Evolutionary conservation across 2,888 invertebrate genomes (phyloP).

Genomic region (Lasiommata megera): DNA sequence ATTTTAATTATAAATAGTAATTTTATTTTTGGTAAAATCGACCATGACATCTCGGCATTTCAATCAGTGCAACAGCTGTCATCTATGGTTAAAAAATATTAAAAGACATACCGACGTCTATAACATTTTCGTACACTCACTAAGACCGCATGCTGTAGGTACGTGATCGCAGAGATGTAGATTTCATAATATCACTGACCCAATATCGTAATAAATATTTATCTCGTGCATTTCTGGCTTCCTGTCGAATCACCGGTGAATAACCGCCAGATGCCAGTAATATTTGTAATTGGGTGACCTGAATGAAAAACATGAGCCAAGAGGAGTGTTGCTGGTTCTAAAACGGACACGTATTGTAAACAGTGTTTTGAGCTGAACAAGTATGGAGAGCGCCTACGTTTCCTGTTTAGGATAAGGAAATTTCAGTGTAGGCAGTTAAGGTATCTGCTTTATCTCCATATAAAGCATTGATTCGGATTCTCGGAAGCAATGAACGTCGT

Average conservation of each 20-base stretch:
- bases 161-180: background rate
- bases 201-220: constrained; percentile 29
- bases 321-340: constrained; percentile 52
- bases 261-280: constrained; percentile 38
- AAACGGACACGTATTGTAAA: constrained; percentile 58
- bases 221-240: constrained; percentile 26
- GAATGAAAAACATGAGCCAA: constrained; percentile 41
- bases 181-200: constrained; percentile 21
- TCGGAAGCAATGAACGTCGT: too few species aligned
- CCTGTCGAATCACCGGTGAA: constrained; percentile 34
- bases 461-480: too few species aligned
- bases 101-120: too few species aligned
- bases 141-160: too few species aligned
- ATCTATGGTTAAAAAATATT: too few species aligned
- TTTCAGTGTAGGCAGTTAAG: background rate
- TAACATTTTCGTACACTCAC: too few species aligned
- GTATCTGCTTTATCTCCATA: too few species aligned
- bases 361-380: constrained; percentile 45
- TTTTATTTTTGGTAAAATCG: too few species aligned
- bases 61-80: too few species aligned
- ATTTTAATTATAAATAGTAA: too few species aligned
- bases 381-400: constrained; percentile 50
- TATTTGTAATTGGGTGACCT: constrained; percentile 40
- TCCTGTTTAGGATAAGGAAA: constrained; percentile 30
- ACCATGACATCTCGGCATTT: too few species aligned